Evolutionary conservation across 2,888 invertebrate genomes (phyloP).

Genomic region (Strigamia crassipes): DNA sequence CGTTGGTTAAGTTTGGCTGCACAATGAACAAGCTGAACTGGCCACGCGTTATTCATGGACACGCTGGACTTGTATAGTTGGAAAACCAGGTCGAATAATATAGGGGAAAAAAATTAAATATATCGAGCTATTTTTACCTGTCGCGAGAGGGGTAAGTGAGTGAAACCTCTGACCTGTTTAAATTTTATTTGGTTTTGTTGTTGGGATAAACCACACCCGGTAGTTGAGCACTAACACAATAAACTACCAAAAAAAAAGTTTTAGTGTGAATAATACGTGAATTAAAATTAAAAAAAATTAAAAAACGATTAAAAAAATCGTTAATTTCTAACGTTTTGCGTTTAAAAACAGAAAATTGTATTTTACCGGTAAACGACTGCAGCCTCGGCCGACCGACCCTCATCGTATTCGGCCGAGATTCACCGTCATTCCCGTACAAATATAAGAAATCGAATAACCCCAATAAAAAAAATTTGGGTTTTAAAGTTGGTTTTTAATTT

Average conservation of each 20-base stretch:
- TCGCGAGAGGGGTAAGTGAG: not conserved
- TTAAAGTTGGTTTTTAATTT: no score
- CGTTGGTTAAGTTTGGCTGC: constrained; percentile 22
- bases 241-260: not conserved
- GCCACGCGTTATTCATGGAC: not conserved
- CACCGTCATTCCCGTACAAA: no score
- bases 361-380: no score
- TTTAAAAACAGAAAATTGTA: no score
- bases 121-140: no score
- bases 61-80: not conserved
- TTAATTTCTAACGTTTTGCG: no score
- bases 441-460: no score
- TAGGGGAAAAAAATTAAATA: not conserved
- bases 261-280: not conserved
- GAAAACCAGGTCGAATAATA: not conserved
- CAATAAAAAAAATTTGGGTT: no score
- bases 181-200: not conserved
- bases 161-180: not conserved
- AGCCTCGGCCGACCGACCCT: no score
- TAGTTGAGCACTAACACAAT: not conserved
- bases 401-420: no score
- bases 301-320: no score
- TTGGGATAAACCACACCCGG: not conserved
- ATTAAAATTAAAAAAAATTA: not conserved
- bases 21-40: not conserved